Evolutionary conservation across 2,888 invertebrate genomes (phyloP).

Genomic region (Hofmannophila pseudospretella): DNA sequence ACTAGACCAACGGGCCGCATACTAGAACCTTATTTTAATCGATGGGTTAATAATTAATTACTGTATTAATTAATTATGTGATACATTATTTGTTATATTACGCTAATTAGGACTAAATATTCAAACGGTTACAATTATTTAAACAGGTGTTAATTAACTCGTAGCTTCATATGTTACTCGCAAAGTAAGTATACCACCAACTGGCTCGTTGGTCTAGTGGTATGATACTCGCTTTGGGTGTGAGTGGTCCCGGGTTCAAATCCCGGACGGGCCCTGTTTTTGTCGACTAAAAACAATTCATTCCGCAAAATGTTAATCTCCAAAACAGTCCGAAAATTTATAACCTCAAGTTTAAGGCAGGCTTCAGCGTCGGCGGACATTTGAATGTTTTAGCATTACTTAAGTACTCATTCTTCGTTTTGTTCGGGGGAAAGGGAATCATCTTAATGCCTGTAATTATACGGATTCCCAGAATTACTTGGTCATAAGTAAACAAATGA

Average conservation of each 20-base stretch:
- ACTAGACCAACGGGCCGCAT: conserved; percentile 59
- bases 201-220: conserved; percentile 33
- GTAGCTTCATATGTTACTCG: too few relatives aligned
- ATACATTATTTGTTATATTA: too few relatives aligned
- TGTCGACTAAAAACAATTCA: conserved; percentile 32
- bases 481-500: conserved; percentile 74
- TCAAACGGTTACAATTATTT: too few relatives aligned
- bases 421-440: conserved; percentile 60
- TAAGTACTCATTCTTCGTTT: conserved; percentile 48
- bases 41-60: too few relatives aligned
- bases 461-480: conserved; percentile 75
- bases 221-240: conserved; percentile 37
- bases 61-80: too few relatives aligned
- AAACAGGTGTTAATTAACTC: too few relatives aligned
- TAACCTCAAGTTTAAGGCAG: conserved; percentile 56
- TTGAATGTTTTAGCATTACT: conserved; percentile 74
- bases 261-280: conserved; percentile 46
- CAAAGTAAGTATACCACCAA: neutral
- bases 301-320: conserved; percentile 46
- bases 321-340: conserved; percentile 52
- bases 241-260: conserved; percentile 54
- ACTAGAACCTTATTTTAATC: too few relatives aligned
- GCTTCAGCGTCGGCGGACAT: conserved; percentile 51
- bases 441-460: conserved; percentile 78
- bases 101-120: too few relatives aligned